Conservation (phyloP, 2,888 invertebrate species). For the Salpingus planirostris region DNA sequence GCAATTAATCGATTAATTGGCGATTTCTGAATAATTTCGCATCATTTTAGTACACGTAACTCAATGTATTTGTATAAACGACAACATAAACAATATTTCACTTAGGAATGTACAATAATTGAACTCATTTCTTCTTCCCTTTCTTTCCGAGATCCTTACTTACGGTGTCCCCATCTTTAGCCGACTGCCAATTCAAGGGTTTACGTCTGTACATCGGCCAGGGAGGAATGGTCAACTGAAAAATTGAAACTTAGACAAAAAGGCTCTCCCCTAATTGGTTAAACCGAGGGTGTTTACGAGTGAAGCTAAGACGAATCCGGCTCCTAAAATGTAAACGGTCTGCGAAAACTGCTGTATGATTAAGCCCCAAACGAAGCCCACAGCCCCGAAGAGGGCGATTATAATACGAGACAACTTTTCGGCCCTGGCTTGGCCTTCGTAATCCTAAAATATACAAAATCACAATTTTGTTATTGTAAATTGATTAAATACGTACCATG, state of each 20-base stretch:
- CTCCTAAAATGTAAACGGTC: slow-evolving; percentile 86
- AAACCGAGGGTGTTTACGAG: slow-evolving; percentile 48
- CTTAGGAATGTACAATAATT: too few relatives aligned
- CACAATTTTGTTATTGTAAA: slow-evolving; percentile 3
- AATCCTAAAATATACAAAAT: slow-evolving; percentile 54
- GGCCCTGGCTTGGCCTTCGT: slow-evolving; percentile 82
- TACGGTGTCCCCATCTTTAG: slow-evolving; percentile 41
- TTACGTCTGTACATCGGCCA: slow-evolving; percentile 92
- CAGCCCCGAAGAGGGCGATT: slow-evolving; percentile 81
- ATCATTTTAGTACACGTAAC: too few relatives aligned
- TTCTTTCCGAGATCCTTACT: too few relatives aligned
- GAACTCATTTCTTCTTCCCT: too few relatives aligned
- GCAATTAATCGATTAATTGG: too few relatives aligned
- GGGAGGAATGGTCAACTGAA: slow-evolving; percentile 80
- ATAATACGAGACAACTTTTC: slow-evolving; percentile 85
- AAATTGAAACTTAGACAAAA: slow-evolving; percentile 9
- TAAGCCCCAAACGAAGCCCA: slow-evolving; percentile 88
- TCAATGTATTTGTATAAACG: too few relatives aligned
- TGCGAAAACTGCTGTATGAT: slow-evolving; percentile 93
- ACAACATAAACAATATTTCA: too few relatives aligned
- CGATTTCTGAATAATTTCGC: too few relatives aligned
- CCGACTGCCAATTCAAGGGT: slow-evolving; percentile 80
- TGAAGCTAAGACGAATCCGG: slow-evolving; percentile 81
- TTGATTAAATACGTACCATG: slow-evolving; percentile 33
- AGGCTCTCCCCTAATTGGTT: slow-evolving; percentile 43